Base-by-base conservation (phyloP, 1,140 invertebrate species). In the Anadara kagoshimensis region DNA sequence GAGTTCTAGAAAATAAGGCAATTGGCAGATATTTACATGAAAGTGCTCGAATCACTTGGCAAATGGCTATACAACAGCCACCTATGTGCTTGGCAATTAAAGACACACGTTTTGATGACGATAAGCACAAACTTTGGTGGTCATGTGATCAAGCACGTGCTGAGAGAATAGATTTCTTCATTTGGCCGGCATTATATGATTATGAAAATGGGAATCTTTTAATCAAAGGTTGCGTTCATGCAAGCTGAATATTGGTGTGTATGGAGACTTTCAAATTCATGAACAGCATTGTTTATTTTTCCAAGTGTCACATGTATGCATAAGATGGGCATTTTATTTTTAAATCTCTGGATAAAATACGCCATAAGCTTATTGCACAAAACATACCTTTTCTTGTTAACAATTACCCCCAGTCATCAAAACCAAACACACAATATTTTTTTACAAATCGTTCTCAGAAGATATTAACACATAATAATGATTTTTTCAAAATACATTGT, bases 111-210 rank as follows among this genome's bases (percentile, higher is more conserved):
- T 85, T 83, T 68, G 78, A 85, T 78, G 81, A 82, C 5, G 81
- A 75, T 54, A 76, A 75, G 36, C 85, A 87, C 68, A 83, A 82
- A 72, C 68, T 87, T 36, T 87, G 85, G 84, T 85, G 85, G 85
- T 85, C 84, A 72, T 87, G 85, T 80, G 79, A 85, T 68, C 78
- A 84, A 61, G 58, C 75, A 20, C 70, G 58, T 16, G 79, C 82
- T 24, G 75, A 54, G 12, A 78, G 69, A 43, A 78, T 87, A 16
- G 73, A 85, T 45, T 82, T 76, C 71, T 85, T 84, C 56, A 70
- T 87, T 7, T 87, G 85, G 85, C 85, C 85, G 11, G 77, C 78
- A 36, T 73, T 87, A 44, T 85, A 79, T 58, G 85, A 87, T 54
- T 85, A 82, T 69, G 79, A 85, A 57, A 76, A 82, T 63, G 85